These are phyloP conservation scores for Chesias legatella DNA, from an alignment of 2,888 invertebrate genomes.

Conservation along the genomic window DNA sequence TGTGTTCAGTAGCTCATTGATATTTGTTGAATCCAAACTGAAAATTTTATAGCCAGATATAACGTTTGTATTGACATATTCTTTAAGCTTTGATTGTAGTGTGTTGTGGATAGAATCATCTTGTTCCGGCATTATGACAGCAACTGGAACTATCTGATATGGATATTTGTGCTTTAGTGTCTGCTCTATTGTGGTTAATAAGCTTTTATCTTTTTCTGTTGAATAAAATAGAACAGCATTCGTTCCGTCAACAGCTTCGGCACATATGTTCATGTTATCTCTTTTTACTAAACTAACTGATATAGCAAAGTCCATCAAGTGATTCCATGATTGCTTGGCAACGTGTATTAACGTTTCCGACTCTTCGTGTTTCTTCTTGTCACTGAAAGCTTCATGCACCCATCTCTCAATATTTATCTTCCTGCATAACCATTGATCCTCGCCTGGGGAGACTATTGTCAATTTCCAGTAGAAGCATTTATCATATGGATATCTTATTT, in stretches of 20 bases:
- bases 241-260: conserved; percentile 65
- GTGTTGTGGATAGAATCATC: conserved; percentile 33
- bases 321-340: conserved; percentile 68
- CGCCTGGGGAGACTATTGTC: conserved; percentile 78
- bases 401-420: conserved; percentile 71
- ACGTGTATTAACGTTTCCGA: conserved; percentile 61
- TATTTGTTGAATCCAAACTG: conserved; percentile 45
- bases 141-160: conserved; percentile 65
- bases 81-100: conserved; percentile 44
- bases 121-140: conserved; percentile 53
- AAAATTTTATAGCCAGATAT: conserved; percentile 64
- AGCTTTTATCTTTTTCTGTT: conserved; percentile 47
- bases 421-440: conserved; percentile 60
- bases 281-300: conserved; percentile 59
- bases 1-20: conserved; percentile 47
- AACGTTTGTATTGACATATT: conserved; percentile 44
- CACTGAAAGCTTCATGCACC: conserved; percentile 67
- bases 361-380: conserved; percentile 52
- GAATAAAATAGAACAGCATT: conserved; percentile 64
- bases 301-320: conserved; percentile 70
- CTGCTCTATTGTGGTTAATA: conserved; percentile 46
- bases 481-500: conserved; percentile 64
- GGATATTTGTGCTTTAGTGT: conserved; percentile 57
- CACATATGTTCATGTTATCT: conserved; percentile 33
- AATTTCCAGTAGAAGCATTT: conserved; percentile 82